Conservation (phyloP, 2,888 invertebrate genomes). For the Scaptomyza reducta region DNA sequence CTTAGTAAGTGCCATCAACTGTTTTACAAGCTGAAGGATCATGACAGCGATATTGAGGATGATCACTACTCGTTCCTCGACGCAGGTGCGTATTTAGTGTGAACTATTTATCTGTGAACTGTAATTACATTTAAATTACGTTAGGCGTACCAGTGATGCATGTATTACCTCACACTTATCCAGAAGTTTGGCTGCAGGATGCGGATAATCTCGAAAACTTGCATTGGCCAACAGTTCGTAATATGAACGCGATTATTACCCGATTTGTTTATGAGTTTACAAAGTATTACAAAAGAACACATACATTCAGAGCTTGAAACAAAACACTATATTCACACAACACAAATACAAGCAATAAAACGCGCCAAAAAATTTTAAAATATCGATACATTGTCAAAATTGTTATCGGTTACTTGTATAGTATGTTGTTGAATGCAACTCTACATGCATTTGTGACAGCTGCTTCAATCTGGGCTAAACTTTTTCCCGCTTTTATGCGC, state of each 20-base stretch:
- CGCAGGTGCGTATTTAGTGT: conserved; percentile 75
- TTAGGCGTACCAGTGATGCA: conserved; percentile 89
- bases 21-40: conserved; percentile 87
- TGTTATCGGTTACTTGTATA: conserved; percentile 5
- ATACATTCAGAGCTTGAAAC: not conserved
- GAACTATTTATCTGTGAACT: not conserved
- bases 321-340: not conserved
- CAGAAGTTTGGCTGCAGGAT: conserved; percentile 93
- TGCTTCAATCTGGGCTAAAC: conserved; percentile 17
- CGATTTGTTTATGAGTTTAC: conserved; percentile 41
- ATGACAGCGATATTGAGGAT: conserved; percentile 91
- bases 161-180: conserved; percentile 95
- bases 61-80: conserved; percentile 93
- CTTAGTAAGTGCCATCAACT: conserved; percentile 86
- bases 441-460: conserved; percentile 20
- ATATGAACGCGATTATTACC: conserved; percentile 50
- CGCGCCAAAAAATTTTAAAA: not conserved
- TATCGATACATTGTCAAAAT: conserved; percentile 6
- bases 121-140: conserved; percentile 22
- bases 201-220: conserved; percentile 87
- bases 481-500: conserved; percentile 52
- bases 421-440: conserved; percentile 25
- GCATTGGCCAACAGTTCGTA: conserved; percentile 55
- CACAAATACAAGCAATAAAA: not conserved
- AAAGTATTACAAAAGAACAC: not conserved